These are phyloP conservation scores for Myripristis jacobus DNA, from an alignment of 2,797 vertebrate species.

Conservation along the genomic window DNA sequence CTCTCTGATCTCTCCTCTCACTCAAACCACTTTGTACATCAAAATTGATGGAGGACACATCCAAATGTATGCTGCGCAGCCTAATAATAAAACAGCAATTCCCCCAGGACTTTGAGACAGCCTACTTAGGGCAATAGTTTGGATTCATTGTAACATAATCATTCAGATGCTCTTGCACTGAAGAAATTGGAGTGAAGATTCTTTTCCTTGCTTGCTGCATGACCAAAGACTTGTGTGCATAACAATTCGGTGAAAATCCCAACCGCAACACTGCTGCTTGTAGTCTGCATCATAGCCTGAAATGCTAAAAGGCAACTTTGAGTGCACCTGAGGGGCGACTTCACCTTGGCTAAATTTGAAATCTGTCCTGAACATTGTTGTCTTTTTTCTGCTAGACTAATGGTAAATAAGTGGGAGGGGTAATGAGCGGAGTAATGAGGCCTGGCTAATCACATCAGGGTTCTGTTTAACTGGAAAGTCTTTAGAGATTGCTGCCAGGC, in stretches of 20 bases:
- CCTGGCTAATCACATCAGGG: conserved; percentile 72
- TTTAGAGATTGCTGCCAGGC: conserved; percentile 52
- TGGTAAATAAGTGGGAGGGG: conserved; percentile 59
- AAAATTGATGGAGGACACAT: neutral
- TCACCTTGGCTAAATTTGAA: conserved; percentile 25
- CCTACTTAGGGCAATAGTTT: no score
- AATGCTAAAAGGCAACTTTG: conserved; percentile 20
- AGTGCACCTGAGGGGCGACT: conserved; percentile 3
- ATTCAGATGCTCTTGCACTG: no score
- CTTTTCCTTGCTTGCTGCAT: neutral
- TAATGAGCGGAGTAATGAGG: conserved; percentile 59
- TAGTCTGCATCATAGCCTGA: neutral
- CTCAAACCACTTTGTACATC: neutral
- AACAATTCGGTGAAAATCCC: conserved; percentile 4
- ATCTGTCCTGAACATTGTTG: neutral
- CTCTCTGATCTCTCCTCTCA: neutral
- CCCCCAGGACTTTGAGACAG: neutral
- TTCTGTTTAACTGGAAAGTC: conserved; percentile 58
- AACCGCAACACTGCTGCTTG: conserved; percentile 1
- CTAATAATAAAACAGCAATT: neutral
- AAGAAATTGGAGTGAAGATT: neutral
- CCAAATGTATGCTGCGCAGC: neutral
- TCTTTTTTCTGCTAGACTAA: conserved; percentile 39
- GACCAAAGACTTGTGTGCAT: conserved; percentile 15
- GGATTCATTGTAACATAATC: no score